Percentiles rank a stretch among this genome's conserved stretches.
phyloP scores from a whole-genome alignment of 2,888 invertebrate genomes.

The Serripes groenlandicus region DNA sequence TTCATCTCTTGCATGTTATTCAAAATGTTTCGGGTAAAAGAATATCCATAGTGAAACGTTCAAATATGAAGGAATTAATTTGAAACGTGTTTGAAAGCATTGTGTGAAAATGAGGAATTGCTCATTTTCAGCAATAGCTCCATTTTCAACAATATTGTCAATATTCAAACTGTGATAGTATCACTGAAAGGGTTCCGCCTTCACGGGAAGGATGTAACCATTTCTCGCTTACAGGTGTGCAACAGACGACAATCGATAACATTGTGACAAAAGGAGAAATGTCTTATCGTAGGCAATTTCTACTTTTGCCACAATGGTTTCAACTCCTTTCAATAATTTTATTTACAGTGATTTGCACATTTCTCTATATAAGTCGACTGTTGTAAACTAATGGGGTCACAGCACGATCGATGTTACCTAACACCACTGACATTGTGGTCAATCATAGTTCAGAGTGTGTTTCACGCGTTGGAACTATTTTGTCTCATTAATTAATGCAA shows the following conservation, averaged over 20 bases:
- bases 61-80: background rate
- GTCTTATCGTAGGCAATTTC: background rate
- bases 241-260: background rate
- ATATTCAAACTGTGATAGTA: background rate
- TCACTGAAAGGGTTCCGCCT: no score
- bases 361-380: no score
- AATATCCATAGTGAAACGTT: background rate
- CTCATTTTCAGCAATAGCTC: background rate
- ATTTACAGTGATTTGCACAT: no score
- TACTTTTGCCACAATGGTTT: background rate
- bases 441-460: no score
- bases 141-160: background rate
- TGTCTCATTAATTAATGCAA: no score
- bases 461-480: no score
- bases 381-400: no score
- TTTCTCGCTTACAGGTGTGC: background rate
- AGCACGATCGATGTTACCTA: no score
- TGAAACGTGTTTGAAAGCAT: background rate
- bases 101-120: conserved; percentile 4
- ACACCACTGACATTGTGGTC: no score
- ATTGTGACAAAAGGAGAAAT: conserved; percentile 2
- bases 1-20: no score
- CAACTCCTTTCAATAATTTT: background rate
- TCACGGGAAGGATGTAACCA: no score
- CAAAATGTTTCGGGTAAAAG: background rate